These are phyloP conservation scores for Dorcus parallelipipedus DNA, from an alignment of 2,888 invertebrate genomes.

Conservation along the genomic window DNA sequence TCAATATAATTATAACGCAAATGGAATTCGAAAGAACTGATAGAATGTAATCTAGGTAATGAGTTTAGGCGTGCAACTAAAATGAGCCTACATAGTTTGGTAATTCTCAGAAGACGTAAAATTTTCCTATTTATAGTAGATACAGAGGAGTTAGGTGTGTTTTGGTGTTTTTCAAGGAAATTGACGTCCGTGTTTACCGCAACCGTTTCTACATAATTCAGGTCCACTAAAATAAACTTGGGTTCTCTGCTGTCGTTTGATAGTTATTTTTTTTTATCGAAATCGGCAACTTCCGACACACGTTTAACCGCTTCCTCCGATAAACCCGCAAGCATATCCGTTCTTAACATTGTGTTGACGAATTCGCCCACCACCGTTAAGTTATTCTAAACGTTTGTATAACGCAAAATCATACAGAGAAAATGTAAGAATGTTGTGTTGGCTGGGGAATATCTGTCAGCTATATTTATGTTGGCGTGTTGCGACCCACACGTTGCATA, in stretches of 20 bases:
- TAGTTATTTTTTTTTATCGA: slow-evolving; percentile 22
- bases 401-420: slow-evolving; percentile 19
- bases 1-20: too few relatives aligned
- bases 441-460: slow-evolving; percentile 32
- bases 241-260: slow-evolving; percentile 11
- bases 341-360: slow-evolving; percentile 16
- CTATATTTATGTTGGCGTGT: slow-evolving; percentile 35
- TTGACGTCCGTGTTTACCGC: too few relatives aligned
- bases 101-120: too few relatives aligned
- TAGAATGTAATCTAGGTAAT: too few relatives aligned
- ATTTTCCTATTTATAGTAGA: too few relatives aligned
- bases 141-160: too few relatives aligned
- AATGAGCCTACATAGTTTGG: too few relatives aligned
- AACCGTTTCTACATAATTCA: too few relatives aligned
- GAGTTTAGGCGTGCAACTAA: too few relatives aligned
- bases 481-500: slow-evolving; percentile 34
- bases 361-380: slow-evolving; percentile 12
- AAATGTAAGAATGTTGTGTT: slow-evolving; percentile 28
- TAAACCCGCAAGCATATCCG: slow-evolving; percentile 23
- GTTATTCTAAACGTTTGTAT: slow-evolving; percentile 5
- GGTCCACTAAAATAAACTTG: too few relatives aligned
- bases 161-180: too few relatives aligned
- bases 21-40: too few relatives aligned
- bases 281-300: slow-evolving; percentile 24
- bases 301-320: slow-evolving; percentile 25